Evolutionary conservation across 1,140 invertebrate genomes (phyloP), one percentile per base, ranked within the genome.

Genomic region (Micrasema longulum): DNA sequence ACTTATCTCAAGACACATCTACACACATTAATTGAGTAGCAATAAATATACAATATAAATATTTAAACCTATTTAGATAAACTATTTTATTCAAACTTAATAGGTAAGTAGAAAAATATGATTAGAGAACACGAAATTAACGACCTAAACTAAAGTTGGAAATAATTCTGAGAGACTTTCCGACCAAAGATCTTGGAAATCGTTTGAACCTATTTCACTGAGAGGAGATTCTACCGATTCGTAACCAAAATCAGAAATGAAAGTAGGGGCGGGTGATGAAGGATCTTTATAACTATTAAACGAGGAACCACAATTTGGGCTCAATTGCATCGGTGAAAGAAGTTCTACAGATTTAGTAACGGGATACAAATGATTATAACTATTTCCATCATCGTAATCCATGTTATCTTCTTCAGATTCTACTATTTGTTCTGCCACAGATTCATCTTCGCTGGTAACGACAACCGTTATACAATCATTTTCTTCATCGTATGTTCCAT

Each of bases 381-480:
- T 77, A 63, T 45, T 26, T 26, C 11, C 41, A 45, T 81, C 79
- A 55, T 79, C 78, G 60, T 77, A 69, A 5, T 71, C 73, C 22
- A 73, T 50, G 14, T 12, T 41, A 41, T 73, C 55, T 14, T 73
- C 55, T 62, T 81, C 80, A 53, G 83, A 78, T 47, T 63, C 43
- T 16, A 63, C 36, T 5, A 84, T 79, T 48, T 86, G 86, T 70
- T 89, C 88, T 20, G 83, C 84, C 47, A 76, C 77, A 1, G 81
- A 80, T 65, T 88, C 85, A 22, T 90, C 87, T 74, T 89, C 88
- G 41, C 87, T 87, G 2, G 88, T 85, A 74, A 91, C 88, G 57
- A 92, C 87, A 1, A 93, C 89, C 0, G 90, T 92, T 22, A 92
- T 88, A 55, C 89, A 91, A 77, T 92, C 91, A 2, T 88, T 90